Evolutionary conservation across 2,797 vertebrate species (phyloP).

Genomic region (Pangasius djambal): DNA sequence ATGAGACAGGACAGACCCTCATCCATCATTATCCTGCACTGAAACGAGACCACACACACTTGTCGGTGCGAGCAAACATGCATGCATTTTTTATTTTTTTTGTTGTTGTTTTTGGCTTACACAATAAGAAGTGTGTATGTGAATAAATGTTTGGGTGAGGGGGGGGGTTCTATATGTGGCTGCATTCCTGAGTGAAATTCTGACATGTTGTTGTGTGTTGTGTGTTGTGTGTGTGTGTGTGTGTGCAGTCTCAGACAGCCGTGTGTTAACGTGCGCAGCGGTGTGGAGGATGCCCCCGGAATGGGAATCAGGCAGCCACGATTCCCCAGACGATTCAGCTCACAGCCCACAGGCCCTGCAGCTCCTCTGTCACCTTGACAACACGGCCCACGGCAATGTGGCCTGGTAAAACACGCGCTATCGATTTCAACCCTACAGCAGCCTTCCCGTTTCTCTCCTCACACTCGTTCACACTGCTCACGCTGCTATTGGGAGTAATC

Average conservation of each 20-base stretch:
- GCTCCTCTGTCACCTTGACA: constrained; percentile 96
- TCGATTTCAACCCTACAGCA: constrained; percentile 58
- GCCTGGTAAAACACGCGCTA: constrained; percentile 87
- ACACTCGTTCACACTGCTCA: not conserved
- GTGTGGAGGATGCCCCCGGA: constrained; percentile 97
- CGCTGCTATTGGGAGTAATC: constrained; percentile 7
- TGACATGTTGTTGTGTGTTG: constrained; percentile 17
- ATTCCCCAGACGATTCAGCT: constrained; percentile 94
- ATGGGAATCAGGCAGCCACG: constrained; percentile 91
- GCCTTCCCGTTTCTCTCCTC: constrained; percentile 8
- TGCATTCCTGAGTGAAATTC: constrained; percentile 22
- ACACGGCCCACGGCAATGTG: constrained; percentile 84
- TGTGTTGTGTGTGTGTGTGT: constrained; percentile 39
- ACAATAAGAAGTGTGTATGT: not conserved
- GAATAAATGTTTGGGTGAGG: constrained; percentile 2
- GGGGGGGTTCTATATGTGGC: not conserved
- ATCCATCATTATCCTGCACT: constrained; percentile 18
- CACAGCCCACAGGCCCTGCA: constrained; percentile 95
- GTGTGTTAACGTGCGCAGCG: constrained; percentile 89
- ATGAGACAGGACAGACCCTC: constrained; percentile 44
- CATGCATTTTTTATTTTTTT: not conserved
- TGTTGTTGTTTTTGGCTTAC: not conserved
- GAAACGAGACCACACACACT: constrained; percentile 24
- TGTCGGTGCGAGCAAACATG: constrained; percentile 8
- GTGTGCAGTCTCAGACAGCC: constrained; percentile 86